Base-by-base conservation (phyloP, 2,888 invertebrate species). In the Drosophila subquinaria region DNA sequence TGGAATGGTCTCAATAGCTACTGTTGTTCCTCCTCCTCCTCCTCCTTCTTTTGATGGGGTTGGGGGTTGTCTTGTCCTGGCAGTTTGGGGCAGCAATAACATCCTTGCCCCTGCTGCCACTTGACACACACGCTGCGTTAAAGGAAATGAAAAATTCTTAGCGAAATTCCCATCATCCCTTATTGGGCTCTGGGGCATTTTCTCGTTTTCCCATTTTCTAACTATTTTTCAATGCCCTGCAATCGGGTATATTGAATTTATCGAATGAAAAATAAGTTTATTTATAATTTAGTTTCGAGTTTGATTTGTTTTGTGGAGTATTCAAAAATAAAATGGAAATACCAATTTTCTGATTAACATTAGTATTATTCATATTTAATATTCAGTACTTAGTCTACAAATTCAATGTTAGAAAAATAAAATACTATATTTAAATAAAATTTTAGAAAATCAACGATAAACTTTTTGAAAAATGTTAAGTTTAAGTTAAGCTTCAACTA, bases 91-190 rank as follows among this genome's bases (percentile, higher is more conserved):
- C 57, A 69, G 78, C 72, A 76, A 78, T 72, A 79, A 72, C 65
- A 79, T 61, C 51, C 15, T 48, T 75, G 36, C 38, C 20, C 61
- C 69, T 53, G 59, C 66, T 52, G 59, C 64, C 66, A 62, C 71
- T 77, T 68, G 57, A 65, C 68, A 56, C 53, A 75, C 62, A 68
- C 69, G 55, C 42, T 56, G 73, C 57, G 82, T 73, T 76, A 76
- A 82, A 86, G 86, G 86, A 86, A 86, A 86, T 86, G 86, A 86
- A 86, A 86, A 86, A 86, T 88, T 86, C 86, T 84, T 88, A 82
- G 79, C 74, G 64, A 86, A 88, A 86, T 86, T 88, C 86, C 87
- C 84, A 86, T 86, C 86, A 86, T 86, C 88, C 89, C 89, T 86
- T 87, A 86, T 88, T 79, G 87, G 75, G 82, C 86, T 86, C 86